Conservation (phyloP, 2,888 invertebrate genomes). For the Idaea dimidiata region DNA sequence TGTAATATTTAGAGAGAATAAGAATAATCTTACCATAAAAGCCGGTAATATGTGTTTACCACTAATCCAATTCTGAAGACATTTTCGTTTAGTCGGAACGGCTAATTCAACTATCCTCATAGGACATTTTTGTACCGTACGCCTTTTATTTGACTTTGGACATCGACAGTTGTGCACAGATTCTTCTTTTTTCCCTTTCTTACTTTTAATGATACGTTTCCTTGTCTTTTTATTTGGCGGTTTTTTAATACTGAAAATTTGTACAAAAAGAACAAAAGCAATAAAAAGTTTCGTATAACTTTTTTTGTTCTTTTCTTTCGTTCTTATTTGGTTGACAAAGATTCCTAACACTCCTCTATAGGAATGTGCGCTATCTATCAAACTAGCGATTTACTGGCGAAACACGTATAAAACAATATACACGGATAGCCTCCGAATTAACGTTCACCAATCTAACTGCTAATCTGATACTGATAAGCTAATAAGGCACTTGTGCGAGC, state of each 20-base stretch:
- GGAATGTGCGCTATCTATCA: too few species aligned
- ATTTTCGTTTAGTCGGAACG: conserved; percentile 61
- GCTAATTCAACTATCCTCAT: conserved; percentile 63
- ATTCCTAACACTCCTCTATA: too few species aligned
- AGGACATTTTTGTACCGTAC: conserved; percentile 39
- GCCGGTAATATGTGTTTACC: conserved; percentile 52
- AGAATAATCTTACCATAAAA: conserved; percentile 48
- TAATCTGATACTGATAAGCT: too few species aligned
- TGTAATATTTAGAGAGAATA: background rate
- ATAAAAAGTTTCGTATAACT: too few species aligned
- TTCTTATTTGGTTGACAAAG: too few species aligned
- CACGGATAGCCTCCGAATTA: too few species aligned
- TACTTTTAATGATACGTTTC: background rate
- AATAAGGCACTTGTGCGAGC: too few species aligned
- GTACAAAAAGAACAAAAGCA: background rate
- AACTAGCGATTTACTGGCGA: too few species aligned
- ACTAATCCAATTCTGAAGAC: conserved; percentile 62
- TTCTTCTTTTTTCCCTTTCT: background rate
- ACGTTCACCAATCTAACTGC: too few species aligned
- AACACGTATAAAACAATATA: too few species aligned
- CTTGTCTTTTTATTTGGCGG: background rate
- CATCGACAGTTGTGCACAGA: background rate
- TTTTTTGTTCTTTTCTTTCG: too few species aligned
- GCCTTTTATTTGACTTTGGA: conserved; percentile 9
- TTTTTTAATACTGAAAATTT: background rate